These are phyloP conservation scores for Pteronotus mesoamericanus DNA, from an alignment of 2,797 vertebrate genomes.

Conservation along the genomic window DNA sequence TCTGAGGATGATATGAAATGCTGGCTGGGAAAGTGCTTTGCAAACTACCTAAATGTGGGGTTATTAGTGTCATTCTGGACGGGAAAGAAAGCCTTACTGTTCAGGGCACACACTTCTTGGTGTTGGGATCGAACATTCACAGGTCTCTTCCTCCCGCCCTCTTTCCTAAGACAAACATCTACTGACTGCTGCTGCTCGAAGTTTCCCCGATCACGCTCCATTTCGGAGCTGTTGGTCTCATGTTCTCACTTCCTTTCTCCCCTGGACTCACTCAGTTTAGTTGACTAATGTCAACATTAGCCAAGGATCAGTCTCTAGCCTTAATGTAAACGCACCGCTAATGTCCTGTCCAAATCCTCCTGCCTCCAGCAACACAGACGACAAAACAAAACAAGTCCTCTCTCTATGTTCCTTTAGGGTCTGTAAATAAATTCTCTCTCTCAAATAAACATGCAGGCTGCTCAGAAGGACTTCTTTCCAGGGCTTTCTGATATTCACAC, in stretches of 20 bases:
- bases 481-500: neutral
- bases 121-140: neutral
- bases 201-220: neutral
- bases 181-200: neutral
- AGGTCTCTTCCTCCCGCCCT: neutral
- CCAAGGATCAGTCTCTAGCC: neutral
- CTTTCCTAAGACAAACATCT: neutral
- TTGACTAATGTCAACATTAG: conserved; percentile 1
- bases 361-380: neutral
- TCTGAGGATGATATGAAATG: neutral
- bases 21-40: neutral
- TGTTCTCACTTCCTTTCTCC: neutral
- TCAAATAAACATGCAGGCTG: neutral
- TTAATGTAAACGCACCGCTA: neutral
- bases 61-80: neutral
- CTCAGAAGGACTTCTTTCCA: neutral
- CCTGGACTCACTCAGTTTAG: neutral
- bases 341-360: neutral
- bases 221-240: neutral
- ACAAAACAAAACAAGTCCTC: neutral
- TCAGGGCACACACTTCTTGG: neutral
- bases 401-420: neutral
- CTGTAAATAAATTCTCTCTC: neutral
- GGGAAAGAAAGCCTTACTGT: neutral
- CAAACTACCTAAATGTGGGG: neutral